Evolutionary conservation across 2,113 vertebrate species (phyloP).

Genomic region (Paramisgurnus dabryanus): DNA sequence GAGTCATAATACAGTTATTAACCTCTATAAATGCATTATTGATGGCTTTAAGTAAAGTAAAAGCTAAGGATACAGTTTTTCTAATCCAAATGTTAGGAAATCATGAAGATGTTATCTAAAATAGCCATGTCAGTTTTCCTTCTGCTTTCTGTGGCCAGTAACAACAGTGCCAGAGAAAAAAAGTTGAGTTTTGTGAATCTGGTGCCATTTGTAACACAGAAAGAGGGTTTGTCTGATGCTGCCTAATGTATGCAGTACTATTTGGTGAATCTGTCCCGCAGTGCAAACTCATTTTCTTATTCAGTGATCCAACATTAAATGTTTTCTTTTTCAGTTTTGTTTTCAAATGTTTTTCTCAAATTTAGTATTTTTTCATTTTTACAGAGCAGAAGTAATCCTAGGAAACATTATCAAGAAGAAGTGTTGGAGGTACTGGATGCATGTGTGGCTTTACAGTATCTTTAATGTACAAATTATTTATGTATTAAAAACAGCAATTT

Average conservation of each 20-base stretch:
- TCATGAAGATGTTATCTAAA: too few species aligned
- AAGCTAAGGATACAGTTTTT: too few species aligned
- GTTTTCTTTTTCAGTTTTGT: too few species aligned
- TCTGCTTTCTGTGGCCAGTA: neutral
- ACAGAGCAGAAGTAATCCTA: constrained; percentile 93
- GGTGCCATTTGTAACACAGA: neutral
- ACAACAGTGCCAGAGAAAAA: constrained; percentile 7
- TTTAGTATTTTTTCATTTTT: constrained; percentile 53
- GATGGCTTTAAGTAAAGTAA: too few species aligned
- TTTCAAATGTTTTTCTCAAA: constrained; percentile 13
- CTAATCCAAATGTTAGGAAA: too few species aligned
- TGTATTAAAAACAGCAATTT: neutral
- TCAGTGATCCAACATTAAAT: too few species aligned
- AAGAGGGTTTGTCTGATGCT: neutral
- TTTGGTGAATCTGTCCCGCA: neutral
- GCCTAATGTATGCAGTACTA: neutral
- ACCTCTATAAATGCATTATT: too few species aligned
- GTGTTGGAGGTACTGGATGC: constrained; percentile 85
- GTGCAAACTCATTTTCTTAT: neutral
- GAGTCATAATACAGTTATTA: too few species aligned
- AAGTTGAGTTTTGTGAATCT: neutral
- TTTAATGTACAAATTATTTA: neutral
- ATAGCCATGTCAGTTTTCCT: neutral
- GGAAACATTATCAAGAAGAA: constrained; percentile 99
- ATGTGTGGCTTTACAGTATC: neutral